phyloP scores from a whole-genome alignment of 1,140 invertebrate species.

The Drosophila trapezifrons region DNA sequence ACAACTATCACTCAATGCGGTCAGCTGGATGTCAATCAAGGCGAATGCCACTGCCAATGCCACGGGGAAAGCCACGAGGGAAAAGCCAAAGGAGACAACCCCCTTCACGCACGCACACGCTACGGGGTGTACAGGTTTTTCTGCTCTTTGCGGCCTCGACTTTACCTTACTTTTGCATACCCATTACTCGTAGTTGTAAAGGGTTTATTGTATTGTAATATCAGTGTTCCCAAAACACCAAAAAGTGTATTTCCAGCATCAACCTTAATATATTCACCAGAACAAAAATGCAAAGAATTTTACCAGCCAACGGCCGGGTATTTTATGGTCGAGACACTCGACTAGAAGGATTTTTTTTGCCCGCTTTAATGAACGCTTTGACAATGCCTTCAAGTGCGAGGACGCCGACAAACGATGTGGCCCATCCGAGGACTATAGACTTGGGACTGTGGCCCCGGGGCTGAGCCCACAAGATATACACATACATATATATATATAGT shows the following conservation, averaged over 20 bases:
- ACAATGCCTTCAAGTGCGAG: conserved; percentile 76
- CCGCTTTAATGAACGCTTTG: conserved; percentile 73
- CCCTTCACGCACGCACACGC: conserved; percentile 5
- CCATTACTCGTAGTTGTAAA: background rate
- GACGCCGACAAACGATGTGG: conserved; percentile 54
- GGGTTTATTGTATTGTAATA: background rate
- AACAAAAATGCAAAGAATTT: background rate
- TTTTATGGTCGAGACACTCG: background rate
- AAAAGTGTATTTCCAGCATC: background rate
- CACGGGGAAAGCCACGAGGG: conserved; percentile 33
- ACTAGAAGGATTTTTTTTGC: conserved; percentile 18
- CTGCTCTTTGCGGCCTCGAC: background rate
- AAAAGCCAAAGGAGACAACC: conserved; percentile 29
- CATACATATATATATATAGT: background rate
- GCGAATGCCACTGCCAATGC: conserved; percentile 63
- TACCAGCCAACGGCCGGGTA: background rate
- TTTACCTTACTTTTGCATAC: conserved; percentile 8
- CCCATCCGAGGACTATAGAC: conserved; percentile 22
- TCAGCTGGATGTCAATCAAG: conserved; percentile 78
- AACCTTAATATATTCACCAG: background rate
- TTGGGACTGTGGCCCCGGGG: conserved; percentile 25
- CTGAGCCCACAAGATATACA: conserved; percentile 31
- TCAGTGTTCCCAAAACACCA: background rate
- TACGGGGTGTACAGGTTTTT: background rate
- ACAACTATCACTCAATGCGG: conserved; percentile 65